Conservation (phyloP, 1,140 invertebrate genomes). For the Agrypnia vestita region DNA sequence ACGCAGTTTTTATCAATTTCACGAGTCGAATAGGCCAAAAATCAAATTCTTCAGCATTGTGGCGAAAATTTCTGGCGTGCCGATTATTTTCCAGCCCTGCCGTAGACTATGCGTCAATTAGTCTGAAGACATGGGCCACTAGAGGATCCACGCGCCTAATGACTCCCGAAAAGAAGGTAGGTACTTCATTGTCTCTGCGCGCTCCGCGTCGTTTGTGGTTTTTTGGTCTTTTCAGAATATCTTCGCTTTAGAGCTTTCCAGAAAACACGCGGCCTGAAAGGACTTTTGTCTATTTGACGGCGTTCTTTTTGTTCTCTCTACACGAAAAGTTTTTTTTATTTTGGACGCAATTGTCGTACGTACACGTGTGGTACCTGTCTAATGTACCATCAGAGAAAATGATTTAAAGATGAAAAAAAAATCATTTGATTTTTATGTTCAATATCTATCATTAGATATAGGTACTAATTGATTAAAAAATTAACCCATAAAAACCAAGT, state of each 20-base stretch:
- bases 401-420: too few species aligned
- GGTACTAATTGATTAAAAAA: too few species aligned
- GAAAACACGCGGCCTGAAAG: not conserved
- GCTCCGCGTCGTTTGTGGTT: not conserved
- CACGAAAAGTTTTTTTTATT: not conserved
- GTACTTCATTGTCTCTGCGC: not conserved
- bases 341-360: not conserved
- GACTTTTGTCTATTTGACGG: not conserved
- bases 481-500: too few species aligned
- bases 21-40: too few species aligned
- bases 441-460: too few species aligned
- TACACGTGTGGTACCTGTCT: too few species aligned
- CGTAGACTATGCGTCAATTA: not conserved
- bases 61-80: too few species aligned
- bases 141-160: not conserved
- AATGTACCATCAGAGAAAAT: too few species aligned
- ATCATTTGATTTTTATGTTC: too few species aligned
- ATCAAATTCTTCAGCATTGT: too few species aligned
- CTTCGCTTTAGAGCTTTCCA: not conserved
- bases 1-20: too few species aligned
- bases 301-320: not conserved
- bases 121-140: not conserved
- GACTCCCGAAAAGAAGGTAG: conserved; percentile 4
- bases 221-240: not conserved
- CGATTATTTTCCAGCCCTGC: too few species aligned